Evolutionary conservation across 2,113 vertebrate genomes (phyloP).

Genomic region (Okapia johnstoni): DNA sequence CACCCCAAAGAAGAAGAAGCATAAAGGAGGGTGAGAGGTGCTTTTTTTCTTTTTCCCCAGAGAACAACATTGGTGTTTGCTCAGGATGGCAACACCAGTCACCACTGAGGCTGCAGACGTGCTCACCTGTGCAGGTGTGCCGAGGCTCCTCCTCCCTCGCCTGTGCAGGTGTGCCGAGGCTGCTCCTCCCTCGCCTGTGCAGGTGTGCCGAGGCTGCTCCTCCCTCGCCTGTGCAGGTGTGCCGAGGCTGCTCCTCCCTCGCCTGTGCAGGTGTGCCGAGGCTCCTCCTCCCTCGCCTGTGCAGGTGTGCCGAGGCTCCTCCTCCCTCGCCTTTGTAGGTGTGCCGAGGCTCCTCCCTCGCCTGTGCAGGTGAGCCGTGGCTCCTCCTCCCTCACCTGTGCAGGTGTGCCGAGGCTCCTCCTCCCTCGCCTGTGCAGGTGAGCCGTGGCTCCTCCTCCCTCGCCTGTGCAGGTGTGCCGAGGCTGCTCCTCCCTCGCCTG

Average conservation of each 20-base stretch:
- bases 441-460: fast-evolving
- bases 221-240: no score
- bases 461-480: fast-evolving
- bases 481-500: background rate
- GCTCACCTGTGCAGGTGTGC: background rate
- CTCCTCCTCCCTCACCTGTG: no score
- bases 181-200: no score
- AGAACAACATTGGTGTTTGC: fast-evolving
- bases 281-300: no score
- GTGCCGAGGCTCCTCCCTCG: fast-evolving
- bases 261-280: no score
- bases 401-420: fast-evolving
- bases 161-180: no score
- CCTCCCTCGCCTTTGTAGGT: background rate
- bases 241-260: no score
- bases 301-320: no score
- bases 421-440: fast-evolving
- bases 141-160: fast-evolving
- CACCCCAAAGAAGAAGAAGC: conserved; percentile 94
- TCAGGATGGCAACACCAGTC: fast-evolving
- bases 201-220: no score
- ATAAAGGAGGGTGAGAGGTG: conserved; percentile 89
- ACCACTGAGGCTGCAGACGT: background rate
- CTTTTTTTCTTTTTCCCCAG: background rate
- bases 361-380: background rate